Percentiles rank a stretch among this genome's conserved stretches.
Evolutionary conservation across 2,888 invertebrate genomes (phyloP).

Genomic region (Ischnus inquisitorius): DNA sequence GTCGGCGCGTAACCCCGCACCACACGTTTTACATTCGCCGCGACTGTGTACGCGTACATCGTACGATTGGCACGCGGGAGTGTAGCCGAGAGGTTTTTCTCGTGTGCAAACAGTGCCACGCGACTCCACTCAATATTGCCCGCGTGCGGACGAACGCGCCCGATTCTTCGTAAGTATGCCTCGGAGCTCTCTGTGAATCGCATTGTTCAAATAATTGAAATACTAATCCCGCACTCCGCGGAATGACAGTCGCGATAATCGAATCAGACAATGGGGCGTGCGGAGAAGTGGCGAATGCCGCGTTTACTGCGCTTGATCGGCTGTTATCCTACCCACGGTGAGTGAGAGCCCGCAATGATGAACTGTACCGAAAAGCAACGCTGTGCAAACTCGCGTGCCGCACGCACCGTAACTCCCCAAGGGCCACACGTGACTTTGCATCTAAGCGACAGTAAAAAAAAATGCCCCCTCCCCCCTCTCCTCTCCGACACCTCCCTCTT

Average conservation of each 20-base stretch:
- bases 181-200: slow-evolving; percentile 68
- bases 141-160: slow-evolving; percentile 62
- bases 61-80: slow-evolving; percentile 41
- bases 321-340: slow-evolving; percentile 68
- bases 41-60: background rate
- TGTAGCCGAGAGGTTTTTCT: slow-evolving; percentile 49
- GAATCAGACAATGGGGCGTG: slow-evolving; percentile 78
- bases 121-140: slow-evolving; percentile 81
- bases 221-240: slow-evolving; percentile 81
- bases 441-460: slow-evolving; percentile 62
- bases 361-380: slow-evolving; percentile 67
- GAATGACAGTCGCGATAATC: slow-evolving; percentile 79
- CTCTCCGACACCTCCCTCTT: background rate
- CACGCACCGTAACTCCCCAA: slow-evolving; percentile 71
- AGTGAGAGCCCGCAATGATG: slow-evolving; percentile 80
- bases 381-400: slow-evolving; percentile 68
- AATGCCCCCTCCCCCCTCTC: background rate
- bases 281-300: slow-evolving; percentile 66
- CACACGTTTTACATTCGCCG: background rate
- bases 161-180: slow-evolving; percentile 42
- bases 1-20: slow-evolving; percentile 24
- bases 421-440: slow-evolving; percentile 83
- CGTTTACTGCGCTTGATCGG: slow-evolving; percentile 58
- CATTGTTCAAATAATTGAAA: slow-evolving; percentile 85
- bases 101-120: slow-evolving; percentile 82